phyloP scores from a whole-genome alignment of 2,888 invertebrate genomes.

The Tineola bisselliella region DNA sequence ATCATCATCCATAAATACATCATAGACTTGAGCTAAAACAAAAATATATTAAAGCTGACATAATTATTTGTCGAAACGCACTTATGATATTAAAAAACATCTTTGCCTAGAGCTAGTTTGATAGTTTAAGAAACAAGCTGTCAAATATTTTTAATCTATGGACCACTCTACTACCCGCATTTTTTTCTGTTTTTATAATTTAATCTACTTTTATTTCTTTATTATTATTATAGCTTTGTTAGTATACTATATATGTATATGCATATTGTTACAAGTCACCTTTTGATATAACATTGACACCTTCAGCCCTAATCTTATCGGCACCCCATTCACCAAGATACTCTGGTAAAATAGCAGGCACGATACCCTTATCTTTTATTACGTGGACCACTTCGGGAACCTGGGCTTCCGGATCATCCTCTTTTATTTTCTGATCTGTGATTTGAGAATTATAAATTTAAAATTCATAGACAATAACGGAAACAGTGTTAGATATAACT shows the following conservation, averaged over 20 bases:
- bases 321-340: constrained; percentile 56
- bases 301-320: constrained; percentile 42
- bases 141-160: no score
- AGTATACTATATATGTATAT: background rate
- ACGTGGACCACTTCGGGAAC: constrained; percentile 36
- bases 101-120: no score
- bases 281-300: constrained; percentile 37
- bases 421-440: background rate
- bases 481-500: no score
- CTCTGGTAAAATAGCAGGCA: constrained; percentile 42
- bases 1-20: constrained; percentile 41
- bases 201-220: no score
- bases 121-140: no score
- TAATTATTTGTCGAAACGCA: no score
- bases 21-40: constrained; percentile 47
- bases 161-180: no score
- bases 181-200: no score
- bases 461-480: no score
- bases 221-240: no score
- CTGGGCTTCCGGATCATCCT: constrained; percentile 18
- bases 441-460: background rate
- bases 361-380: constrained; percentile 44
- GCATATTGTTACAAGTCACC: constrained; percentile 24
- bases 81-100: no score
- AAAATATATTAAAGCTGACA: no score